A percentile compares a stretch with the other conserved stretches of the same genome.
Evolutionary conservation across 2,113 vertebrate genomes (phyloP).

Genomic region (Lepidothrix coronata): DNA sequence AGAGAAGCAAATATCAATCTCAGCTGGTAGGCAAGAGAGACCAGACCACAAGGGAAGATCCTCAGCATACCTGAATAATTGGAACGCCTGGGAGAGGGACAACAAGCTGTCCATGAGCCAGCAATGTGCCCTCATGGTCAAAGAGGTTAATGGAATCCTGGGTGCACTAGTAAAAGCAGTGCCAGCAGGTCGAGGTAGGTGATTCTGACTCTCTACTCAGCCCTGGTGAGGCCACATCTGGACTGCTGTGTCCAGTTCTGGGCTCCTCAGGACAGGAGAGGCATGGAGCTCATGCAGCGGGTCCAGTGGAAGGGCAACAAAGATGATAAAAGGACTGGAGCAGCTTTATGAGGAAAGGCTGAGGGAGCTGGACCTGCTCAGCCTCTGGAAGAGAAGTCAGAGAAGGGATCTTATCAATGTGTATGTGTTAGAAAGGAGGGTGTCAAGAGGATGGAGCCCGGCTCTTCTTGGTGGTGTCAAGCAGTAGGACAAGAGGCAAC

Average conservation of each 20-base stretch:
- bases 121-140: not conserved
- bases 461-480: not conserved
- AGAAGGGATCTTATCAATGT: not conserved
- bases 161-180: not conserved
- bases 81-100: not conserved
- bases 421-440: not conserved
- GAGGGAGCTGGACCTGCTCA: not conserved
- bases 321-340: not conserved
- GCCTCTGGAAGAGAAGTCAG: not conserved
- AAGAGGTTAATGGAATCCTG: not conserved
- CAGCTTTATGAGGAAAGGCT: not conserved
- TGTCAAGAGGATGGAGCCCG: not conserved
- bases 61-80: not conserved
- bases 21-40: not conserved
- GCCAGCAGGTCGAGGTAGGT: fast-evolving
- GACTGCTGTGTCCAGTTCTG: not conserved
- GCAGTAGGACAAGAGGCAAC: not conserved
- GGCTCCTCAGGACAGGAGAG: not conserved
- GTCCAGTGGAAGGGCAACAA: not conserved
- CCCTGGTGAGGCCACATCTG: not conserved
- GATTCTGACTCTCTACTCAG: not conserved
- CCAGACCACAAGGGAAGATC: not conserved
- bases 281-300: not conserved
- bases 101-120: not conserved
- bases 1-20: not conserved